phyloP scores from a whole-genome alignment of 2,888 invertebrate genomes.

The Brachypalpus laphriformis region DNA sequence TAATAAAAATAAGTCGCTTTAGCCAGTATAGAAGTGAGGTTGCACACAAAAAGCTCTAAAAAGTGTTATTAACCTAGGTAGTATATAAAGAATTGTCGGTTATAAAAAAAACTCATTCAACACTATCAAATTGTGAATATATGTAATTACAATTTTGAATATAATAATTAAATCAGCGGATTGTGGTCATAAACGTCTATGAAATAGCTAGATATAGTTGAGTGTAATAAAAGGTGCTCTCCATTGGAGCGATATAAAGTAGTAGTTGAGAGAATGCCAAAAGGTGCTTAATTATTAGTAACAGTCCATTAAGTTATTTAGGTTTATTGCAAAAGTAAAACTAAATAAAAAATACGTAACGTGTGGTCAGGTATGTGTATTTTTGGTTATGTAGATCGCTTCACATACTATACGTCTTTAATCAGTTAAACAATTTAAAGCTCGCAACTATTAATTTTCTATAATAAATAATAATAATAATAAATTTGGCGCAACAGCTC shows the following conservation, averaged over 20 bases:
- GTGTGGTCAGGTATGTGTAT: too few relatives aligned
- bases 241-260: neutral
- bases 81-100: neutral
- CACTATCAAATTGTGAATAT: neutral
- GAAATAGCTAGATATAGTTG: neutral
- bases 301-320: neutral
- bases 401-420: too few relatives aligned
- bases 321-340: neutral
- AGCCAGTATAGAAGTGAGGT: neutral
- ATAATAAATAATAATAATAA: too few relatives aligned
- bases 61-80: neutral
- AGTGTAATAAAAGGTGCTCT: neutral
- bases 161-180: neutral
- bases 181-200: neutral
- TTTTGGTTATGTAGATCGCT: too few relatives aligned
- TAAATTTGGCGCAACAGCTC: too few relatives aligned
- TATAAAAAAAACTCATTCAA: neutral
- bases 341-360: too few relatives aligned
- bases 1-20: neutral
- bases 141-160: neutral
- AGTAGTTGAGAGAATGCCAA: too few relatives aligned
- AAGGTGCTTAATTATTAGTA: neutral
- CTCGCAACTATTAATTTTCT: too few relatives aligned
- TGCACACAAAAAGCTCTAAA: constrained; percentile 7
- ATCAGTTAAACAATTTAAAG: too few relatives aligned